A percentile compares a stretch with the other conserved stretches of the same genome.
Evolutionary conservation across 2,797 vertebrate species (phyloP).

Genomic region (Acomys russatus): DNA sequence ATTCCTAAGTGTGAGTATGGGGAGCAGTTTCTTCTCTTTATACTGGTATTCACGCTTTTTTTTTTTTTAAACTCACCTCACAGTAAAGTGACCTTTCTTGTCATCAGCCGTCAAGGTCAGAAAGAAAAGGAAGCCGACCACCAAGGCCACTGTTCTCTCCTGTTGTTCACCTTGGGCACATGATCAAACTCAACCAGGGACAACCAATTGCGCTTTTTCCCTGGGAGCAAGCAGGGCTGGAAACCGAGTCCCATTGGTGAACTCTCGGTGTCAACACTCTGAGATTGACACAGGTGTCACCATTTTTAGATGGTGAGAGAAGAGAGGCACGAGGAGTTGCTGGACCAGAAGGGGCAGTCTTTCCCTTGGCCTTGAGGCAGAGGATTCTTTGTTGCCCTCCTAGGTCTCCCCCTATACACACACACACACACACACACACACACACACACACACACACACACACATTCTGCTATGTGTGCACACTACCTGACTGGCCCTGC

Average conservation of each 20-base stretch:
- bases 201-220: not conserved
- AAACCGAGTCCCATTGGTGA: not conserved
- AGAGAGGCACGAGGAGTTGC: not conserved
- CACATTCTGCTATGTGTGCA: rapidly evolving
- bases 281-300: not conserved
- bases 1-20: not conserved
- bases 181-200: rapidly evolving
- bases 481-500: not conserved
- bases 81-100: not conserved
- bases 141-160: not conserved
- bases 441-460: too few relatives aligned
- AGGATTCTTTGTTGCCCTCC: not conserved
- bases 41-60: not conserved
- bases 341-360: not conserved
- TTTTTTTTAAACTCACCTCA: not conserved
- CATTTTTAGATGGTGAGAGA: not conserved
- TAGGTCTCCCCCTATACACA: not conserved
- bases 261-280: not conserved
- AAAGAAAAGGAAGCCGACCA: not conserved
- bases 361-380: not conserved
- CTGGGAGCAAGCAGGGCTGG: not conserved
- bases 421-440: too few relatives aligned
- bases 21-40: constrained; percentile 14
- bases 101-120: not conserved
- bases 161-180: rapidly evolving